These are phyloP conservation scores for Calyptommatus sinebrachiatus DNA, from an alignment of 2,113 vertebrate species.

Conservation along the genomic window DNA sequence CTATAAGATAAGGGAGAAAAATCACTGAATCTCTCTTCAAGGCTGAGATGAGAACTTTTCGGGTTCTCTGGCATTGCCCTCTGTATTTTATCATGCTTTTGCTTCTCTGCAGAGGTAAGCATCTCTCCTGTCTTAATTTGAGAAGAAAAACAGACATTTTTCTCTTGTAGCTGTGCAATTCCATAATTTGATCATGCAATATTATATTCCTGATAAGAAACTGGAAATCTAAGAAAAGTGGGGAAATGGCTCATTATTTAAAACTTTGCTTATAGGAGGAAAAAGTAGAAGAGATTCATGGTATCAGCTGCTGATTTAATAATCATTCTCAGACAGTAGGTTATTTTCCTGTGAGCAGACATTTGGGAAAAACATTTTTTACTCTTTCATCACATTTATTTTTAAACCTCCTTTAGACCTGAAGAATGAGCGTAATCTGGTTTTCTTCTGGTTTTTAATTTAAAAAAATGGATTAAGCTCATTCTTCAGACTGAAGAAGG, in stretches of 20 bases:
- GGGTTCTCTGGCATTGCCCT: background rate
- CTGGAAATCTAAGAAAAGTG: background rate
- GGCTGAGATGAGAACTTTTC: background rate
- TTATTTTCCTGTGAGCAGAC: background rate
- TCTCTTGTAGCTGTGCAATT: background rate
- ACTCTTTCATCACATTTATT: too few relatives aligned
- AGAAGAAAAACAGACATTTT: background rate
- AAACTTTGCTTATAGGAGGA: background rate
- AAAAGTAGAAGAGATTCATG: background rate
- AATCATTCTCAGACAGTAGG: background rate
- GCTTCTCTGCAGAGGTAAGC: background rate
- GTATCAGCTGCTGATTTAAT: background rate
- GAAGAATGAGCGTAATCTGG: too few relatives aligned
- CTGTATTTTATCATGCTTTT: background rate
- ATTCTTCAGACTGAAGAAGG: too few relatives aligned
- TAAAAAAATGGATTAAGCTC: too few relatives aligned
- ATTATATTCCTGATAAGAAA: background rate
- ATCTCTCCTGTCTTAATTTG: background rate
- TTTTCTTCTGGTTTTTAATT: too few relatives aligned
- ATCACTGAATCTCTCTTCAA: background rate
- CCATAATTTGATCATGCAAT: background rate
- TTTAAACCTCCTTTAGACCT: too few relatives aligned
- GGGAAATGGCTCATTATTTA: background rate
- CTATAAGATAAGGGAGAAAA: background rate
- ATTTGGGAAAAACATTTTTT: too few relatives aligned